Conservation (phyloP, 2,797 vertebrate species). For the Hipposideros larvatus region DNA sequence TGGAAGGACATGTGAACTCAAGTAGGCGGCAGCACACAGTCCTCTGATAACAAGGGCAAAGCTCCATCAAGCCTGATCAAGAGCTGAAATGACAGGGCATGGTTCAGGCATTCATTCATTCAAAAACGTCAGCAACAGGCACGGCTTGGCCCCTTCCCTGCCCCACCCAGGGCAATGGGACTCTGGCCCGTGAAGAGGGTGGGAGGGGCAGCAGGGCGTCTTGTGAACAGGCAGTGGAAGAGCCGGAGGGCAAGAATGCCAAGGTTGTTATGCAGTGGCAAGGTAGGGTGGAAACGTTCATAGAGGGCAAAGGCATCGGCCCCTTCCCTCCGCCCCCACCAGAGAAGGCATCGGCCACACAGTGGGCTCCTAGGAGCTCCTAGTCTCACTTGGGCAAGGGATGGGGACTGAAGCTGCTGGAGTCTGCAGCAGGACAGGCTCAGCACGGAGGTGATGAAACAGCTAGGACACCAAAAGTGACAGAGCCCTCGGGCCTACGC, state of each 20-base stretch:
- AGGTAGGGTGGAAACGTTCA: accelerated
- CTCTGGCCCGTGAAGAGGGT: not conserved
- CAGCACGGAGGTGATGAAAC: not conserved
- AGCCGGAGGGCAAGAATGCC: not conserved
- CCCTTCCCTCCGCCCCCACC: not conserved
- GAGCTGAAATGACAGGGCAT: not conserved
- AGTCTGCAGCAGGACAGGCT: not conserved
- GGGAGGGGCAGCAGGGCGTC: not conserved
- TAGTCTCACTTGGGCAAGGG: not conserved
- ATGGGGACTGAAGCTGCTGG: not conserved
- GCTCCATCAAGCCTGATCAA: not conserved
- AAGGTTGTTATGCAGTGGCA: not conserved
- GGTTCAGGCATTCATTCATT: not conserved
- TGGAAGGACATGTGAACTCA: not conserved
- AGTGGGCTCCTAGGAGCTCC: not conserved
- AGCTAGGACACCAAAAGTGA: not conserved
- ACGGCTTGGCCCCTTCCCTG: not conserved
- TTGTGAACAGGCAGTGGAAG: not conserved
- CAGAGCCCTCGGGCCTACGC: not conserved
- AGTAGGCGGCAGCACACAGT: not conserved
- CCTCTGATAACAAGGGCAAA: not conserved
- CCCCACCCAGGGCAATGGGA: not conserved
- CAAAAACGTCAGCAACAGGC: not conserved
- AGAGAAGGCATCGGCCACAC: not conserved
- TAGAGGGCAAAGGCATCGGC: not conserved